Conservation (phyloP, 2,113 vertebrate genomes). For the Serinus canaria region DNA sequence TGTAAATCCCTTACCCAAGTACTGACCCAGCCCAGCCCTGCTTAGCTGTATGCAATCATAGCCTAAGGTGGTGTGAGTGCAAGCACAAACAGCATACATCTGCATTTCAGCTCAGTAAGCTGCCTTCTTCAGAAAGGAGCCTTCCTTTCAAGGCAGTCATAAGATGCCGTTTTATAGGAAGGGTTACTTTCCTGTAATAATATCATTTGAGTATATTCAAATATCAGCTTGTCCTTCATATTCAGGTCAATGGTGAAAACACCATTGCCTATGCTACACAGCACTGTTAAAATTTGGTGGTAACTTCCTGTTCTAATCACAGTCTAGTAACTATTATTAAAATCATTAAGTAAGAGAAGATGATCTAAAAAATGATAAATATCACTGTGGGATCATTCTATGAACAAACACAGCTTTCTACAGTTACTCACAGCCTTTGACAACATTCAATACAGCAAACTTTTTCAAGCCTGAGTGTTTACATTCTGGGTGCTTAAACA, state of each 20-base stretch:
- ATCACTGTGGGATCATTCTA: neutral
- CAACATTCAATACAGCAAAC: neutral
- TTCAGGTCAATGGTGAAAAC: neutral
- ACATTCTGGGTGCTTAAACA: neutral
- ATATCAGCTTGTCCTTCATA: neutral
- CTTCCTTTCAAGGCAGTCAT: neutral
- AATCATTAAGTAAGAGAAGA: neutral
- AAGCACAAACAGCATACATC: slow-evolving; percentile 45
- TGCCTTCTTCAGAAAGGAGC: neutral
- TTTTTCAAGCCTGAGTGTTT: neutral
- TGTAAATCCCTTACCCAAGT: slow-evolving; percentile 37
- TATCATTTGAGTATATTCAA: neutral
- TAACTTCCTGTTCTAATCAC: neutral
- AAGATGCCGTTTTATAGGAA: neutral
- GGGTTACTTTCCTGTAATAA: neutral
- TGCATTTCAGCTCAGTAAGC: neutral
- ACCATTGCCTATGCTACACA: neutral
- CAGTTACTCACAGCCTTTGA: neutral
- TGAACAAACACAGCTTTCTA: neutral
- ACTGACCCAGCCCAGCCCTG: slow-evolving; percentile 55
- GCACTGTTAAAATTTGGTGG: neutral
- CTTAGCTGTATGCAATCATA: slow-evolving; percentile 40
- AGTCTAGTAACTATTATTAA: neutral
- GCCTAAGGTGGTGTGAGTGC: slow-evolving; percentile 35
- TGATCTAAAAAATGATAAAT: neutral